These are phyloP conservation scores for Metridium senile DNA, from an alignment of 92 coral and sea anemone species.

Conservation along the genomic window DNA sequence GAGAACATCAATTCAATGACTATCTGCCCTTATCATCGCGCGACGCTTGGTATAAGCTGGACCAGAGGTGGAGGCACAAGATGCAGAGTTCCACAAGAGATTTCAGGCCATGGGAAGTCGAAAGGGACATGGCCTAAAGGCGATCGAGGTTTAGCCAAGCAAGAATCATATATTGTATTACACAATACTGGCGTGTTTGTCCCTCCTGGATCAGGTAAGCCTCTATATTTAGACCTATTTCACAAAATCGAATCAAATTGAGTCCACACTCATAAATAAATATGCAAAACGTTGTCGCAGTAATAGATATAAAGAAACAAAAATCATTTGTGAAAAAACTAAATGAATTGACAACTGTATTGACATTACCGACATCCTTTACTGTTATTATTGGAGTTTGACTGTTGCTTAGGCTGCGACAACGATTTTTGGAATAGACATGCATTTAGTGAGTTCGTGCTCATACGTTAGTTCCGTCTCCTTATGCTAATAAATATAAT, in stretches of 20 bases:
- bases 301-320: no score
- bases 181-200: conserved; percentile 62
- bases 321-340: no score
- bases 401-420: no score
- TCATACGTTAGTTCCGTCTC: not conserved
- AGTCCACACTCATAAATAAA: no score
- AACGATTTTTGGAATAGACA: no score
- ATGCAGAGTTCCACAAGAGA: conserved; percentile 59
- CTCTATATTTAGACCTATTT: not conserved
- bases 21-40: conserved; percentile 67
- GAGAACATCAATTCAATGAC: conserved; percentile 47
- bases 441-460: no score
- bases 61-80: conserved; percentile 64
- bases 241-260: not conserved
- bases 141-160: conserved; percentile 57
- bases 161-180: conserved; percentile 45
- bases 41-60: conserved; percentile 70
- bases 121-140: conserved; percentile 71
- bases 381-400: no score
- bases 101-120: conserved; percentile 60
- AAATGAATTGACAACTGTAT: no score
- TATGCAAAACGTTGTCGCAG: no score
- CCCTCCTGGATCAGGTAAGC: conserved; percentile 69
- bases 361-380: no score
- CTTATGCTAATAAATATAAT: not conserved